These are phyloP conservation scores for Mesaphorura yosii DNA, from an alignment of 1,140 invertebrate genomes.

Conservation along the genomic window DNA sequence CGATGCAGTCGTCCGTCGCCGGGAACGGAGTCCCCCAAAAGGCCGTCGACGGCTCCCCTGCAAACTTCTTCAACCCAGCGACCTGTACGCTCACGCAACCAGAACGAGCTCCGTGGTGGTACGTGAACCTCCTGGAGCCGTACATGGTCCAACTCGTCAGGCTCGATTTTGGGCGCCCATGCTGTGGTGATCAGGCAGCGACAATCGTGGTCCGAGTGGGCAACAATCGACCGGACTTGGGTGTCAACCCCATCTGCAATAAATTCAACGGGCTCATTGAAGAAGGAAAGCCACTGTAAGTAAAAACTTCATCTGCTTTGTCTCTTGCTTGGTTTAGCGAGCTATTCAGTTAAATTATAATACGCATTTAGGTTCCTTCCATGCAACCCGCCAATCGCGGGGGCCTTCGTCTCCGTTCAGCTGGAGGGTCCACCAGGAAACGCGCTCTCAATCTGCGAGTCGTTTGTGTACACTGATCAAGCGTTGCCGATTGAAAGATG, in stretches of 20 bases:
- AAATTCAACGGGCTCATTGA: conserved; percentile 72
- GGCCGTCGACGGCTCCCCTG: conserved; percentile 77
- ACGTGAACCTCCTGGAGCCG: conserved; percentile 84
- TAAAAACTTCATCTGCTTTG: too few relatives aligned
- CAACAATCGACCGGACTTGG: conserved; percentile 85
- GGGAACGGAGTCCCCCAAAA: conserved; percentile 75
- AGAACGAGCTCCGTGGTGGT: conserved; percentile 83
- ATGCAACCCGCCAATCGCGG: conserved; percentile 88
- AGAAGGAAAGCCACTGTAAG: conserved; percentile 77
- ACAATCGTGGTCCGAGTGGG: conserved; percentile 82
- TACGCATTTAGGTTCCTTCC: too few relatives aligned
- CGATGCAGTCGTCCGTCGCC: conserved; percentile 81
- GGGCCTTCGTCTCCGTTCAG: conserved; percentile 85
- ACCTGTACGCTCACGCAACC: conserved; percentile 77
- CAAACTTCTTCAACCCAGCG: conserved; percentile 62
- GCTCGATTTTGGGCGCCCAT: conserved; percentile 81
- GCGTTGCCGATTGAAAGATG: conserved; percentile 84
- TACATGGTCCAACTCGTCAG: conserved; percentile 89
- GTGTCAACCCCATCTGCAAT: conserved; percentile 85
- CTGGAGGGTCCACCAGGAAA: conserved; percentile 55
- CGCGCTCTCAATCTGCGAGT: conserved; percentile 84
- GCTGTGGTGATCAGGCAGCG: conserved; percentile 71
- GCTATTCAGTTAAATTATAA: too few relatives aligned
- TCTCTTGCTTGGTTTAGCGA: too few relatives aligned
- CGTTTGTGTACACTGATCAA: conserved; percentile 74